phyloP scores from a whole-genome alignment of 2,797 vertebrate genomes.

The Pantherophis alleghaniensis region DNA sequence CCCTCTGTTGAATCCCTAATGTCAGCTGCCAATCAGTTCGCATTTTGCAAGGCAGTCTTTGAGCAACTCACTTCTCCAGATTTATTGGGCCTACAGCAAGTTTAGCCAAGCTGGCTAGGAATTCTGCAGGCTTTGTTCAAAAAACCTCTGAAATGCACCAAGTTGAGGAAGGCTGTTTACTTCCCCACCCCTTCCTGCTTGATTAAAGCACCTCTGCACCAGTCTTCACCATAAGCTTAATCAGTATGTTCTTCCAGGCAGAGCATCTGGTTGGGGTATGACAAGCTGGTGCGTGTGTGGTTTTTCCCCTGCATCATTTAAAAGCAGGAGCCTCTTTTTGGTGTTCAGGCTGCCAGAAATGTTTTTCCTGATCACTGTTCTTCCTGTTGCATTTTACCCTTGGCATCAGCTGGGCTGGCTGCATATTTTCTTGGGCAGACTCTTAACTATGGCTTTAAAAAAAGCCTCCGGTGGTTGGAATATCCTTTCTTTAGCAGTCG shows the following conservation, averaged over 20 bases:
- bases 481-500: constrained; percentile 35
- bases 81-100: neutral
- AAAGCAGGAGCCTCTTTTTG: constrained; percentile 29
- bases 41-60: neutral
- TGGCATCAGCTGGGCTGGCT: constrained; percentile 34
- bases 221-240: neutral
- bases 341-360: constrained; percentile 26
- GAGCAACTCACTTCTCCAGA: neutral
- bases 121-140: neutral
- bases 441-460: neutral
- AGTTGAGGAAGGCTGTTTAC: neutral
- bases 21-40: neutral
- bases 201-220: neutral
- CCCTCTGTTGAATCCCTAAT: neutral
- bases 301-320: neutral
- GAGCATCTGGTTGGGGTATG: neutral
- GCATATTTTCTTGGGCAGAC: constrained; percentile 50
- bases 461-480: neutral
- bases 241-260: neutral
- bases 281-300: neutral
- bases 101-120: neutral
- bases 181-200: neutral
- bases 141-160: neutral
- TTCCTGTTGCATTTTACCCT: constrained; percentile 34
- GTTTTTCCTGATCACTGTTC: neutral